A percentile compares a stretch with the other conserved stretches of the same genome.
Evolutionary conservation across 2,888 invertebrate species (phyloP).

Genomic region (Esperia sulphurella): DNA sequence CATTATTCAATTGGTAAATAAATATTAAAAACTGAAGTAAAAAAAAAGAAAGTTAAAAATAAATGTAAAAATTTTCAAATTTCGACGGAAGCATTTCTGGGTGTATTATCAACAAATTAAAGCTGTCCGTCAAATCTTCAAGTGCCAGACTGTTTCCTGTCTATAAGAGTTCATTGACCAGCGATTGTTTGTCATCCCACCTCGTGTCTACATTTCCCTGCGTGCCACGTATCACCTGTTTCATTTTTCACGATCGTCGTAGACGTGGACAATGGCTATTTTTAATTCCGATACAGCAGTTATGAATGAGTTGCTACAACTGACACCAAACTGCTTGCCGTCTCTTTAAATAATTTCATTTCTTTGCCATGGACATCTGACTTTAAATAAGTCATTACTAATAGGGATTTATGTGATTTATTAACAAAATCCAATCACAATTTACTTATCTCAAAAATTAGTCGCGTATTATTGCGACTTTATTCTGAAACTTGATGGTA

Average conservation of each 20-base stretch:
- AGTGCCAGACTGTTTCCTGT: slow-evolving; percentile 4
- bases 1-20: background rate
- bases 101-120: slow-evolving; percentile 1
- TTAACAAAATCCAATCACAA: too few species aligned
- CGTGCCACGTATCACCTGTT: slow-evolving; percentile 58
- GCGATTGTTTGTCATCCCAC: slow-evolving; percentile 46
- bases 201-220: slow-evolving; percentile 40
- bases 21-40: background rate
- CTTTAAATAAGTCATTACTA: too few species aligned
- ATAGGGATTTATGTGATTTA: too few species aligned
- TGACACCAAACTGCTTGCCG: slow-evolving; percentile 36
- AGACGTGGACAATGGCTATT: slow-evolving; percentile 50
- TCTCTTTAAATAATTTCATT: slow-evolving; percentile 35
- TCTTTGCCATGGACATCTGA: slow-evolving; percentile 13
- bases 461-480: slow-evolving; percentile 13
- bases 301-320: slow-evolving; percentile 58
- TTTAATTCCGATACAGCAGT: slow-evolving; percentile 48
- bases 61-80: background rate
- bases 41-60: background rate
- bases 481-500: slow-evolving; percentile 21
- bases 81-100: background rate
- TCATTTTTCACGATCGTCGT: slow-evolving; percentile 61
- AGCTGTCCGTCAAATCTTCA: background rate
- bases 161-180: slow-evolving; percentile 27
- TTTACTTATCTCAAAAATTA: background rate